Percentiles rank a stretch among this genome's conserved stretches.
Evolutionary conservation across 2,113 vertebrate species (phyloP).

Genomic region (Zosterops lateralis): DNA sequence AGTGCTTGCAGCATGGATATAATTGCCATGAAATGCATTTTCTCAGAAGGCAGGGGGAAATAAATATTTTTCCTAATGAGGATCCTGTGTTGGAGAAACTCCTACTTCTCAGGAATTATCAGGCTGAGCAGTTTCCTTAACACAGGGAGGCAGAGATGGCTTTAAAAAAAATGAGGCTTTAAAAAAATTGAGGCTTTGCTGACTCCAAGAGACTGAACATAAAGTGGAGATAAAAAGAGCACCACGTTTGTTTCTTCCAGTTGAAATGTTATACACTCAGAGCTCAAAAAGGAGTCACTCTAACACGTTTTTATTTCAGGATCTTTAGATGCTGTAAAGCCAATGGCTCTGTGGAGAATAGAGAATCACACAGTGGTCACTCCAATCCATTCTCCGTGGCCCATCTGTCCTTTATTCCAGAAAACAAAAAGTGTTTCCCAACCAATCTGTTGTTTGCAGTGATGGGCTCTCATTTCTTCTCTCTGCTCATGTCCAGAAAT

Average conservation of each 20-base stretch:
- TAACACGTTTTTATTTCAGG: background rate
- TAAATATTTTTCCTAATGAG: background rate
- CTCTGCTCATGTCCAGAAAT: background rate
- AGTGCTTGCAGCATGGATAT: background rate
- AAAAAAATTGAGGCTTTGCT: background rate
- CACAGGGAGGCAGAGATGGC: background rate
- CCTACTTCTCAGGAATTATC: background rate
- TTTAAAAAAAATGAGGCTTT: background rate
- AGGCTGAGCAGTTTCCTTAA: background rate
- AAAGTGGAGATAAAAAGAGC: background rate
- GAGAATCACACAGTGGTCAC: background rate
- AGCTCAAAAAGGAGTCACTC: background rate
- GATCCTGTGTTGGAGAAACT: background rate
- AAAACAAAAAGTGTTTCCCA: background rate
- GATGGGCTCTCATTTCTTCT: background rate
- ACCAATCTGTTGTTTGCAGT: background rate
- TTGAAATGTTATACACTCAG: background rate
- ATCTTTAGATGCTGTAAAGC: background rate
- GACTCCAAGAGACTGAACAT: background rate
- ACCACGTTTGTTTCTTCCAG: background rate
- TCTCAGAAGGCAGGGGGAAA: background rate
- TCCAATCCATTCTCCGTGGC: background rate
- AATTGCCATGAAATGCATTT: background rate
- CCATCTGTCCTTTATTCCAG: background rate
- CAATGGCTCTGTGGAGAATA: background rate